Base-by-base conservation (phyloP, 2,113 vertebrate species). In the Myrmophylax atrothorax region DNA sequence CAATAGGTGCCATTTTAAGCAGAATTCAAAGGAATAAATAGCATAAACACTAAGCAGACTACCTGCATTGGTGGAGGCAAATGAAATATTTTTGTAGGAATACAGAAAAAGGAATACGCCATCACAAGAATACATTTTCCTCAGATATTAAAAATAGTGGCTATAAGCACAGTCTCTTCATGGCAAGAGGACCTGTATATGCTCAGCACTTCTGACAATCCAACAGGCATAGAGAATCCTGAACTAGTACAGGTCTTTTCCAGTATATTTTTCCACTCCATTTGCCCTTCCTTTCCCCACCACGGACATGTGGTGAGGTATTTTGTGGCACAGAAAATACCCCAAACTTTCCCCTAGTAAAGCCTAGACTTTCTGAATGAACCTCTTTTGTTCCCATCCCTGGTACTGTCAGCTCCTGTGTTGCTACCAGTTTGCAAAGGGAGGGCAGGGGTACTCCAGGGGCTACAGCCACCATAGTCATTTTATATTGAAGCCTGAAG, bases 381-480 rank as follows among this genome's bases (percentile, higher is more conserved):
- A 49, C 7, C 9, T 23, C 12, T 47, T 56, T 78, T 66, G 63
- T 59, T 12, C 50, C 64, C 84, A 7, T 9, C 24, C 12, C 42
- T 0, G 0, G 26, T 9, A 5, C 47, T 85, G 24, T 33, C 79
- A 80, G 35, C 13, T 72, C 72, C 31, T 69, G 28, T 50, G 6
- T 7, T 24, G 33, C 31, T 35, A 23, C 22, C 37, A 13, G 33
- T 4, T 31, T 60, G 44, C 72, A 88, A 18, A 63, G 1, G 1
- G 9, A 55, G 25, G 3, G 4, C 2, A 3, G 12, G 6, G 1
- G 6, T 2, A 2, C 6, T 14, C 17, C 3, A 4, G 3, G 9
- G 22, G 7, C 69, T 37, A 10, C 11, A 47, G 7, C 12, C 40
- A 52, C 16, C 14, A 49, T 56, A 79, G 38, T 4, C 29, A 18